Evolutionary conservation across 2,888 invertebrate species (phyloP).

Genomic region (Tuta absoluta): DNA sequence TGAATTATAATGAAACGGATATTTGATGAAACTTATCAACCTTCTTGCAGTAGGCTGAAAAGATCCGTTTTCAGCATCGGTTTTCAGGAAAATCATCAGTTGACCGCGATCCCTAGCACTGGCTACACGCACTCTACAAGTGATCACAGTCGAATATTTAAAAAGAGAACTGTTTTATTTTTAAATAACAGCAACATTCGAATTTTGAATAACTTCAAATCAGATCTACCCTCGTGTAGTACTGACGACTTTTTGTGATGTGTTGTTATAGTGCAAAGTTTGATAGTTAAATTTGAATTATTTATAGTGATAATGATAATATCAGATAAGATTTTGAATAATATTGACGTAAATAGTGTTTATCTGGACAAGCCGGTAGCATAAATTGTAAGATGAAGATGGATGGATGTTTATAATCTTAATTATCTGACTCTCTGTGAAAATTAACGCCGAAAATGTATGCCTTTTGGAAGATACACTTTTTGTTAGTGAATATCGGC

Average conservation of each 20-base stretch:
- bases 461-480: constrained; percentile 22
- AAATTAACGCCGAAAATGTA: constrained; percentile 17
- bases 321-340: neutral
- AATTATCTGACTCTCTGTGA: neutral
- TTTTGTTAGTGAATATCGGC: constrained; percentile 18
- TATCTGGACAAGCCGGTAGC: neutral
- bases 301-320: constrained; percentile 7
- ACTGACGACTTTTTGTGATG: neutral
- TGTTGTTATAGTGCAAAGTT: neutral
- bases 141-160: constrained; percentile 1
- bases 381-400: constrained; percentile 12
- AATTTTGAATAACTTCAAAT: neutral
- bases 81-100: constrained; percentile 16
- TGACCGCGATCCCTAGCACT: neutral
- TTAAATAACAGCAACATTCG: neutral
- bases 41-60: neutral
- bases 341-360: constrained; percentile 5
- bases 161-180: neutral
- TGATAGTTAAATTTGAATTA: neutral
- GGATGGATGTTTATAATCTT: constrained; percentile 2
- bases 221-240: neutral
- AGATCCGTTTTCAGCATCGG: neutral
- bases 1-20: no score
- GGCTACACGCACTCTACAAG: constrained; percentile 13
- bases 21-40: neutral